Evolutionary conservation across 2,113 vertebrate genomes (phyloP).

Genomic region (Cyanoderma ruficeps): DNA sequence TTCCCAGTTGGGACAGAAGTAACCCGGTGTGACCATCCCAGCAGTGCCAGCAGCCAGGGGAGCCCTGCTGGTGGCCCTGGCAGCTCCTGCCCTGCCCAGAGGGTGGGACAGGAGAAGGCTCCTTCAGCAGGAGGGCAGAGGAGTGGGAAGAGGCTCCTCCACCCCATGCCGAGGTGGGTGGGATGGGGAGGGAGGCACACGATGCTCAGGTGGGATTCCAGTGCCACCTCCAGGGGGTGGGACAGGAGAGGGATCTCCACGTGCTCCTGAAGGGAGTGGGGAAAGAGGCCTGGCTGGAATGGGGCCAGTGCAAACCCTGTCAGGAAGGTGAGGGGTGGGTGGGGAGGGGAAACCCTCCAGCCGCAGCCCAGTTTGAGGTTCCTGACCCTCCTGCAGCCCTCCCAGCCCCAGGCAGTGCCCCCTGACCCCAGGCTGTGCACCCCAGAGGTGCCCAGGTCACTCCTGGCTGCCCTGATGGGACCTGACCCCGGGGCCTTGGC

Average conservation of each 20-base stretch:
- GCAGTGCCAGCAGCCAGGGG: neutral
- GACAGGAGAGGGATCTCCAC: too few species aligned
- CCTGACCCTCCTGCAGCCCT: neutral
- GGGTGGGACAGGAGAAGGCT: neutral
- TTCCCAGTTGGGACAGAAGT: too few species aligned
- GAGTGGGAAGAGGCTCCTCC: neutral
- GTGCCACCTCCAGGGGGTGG: neutral
- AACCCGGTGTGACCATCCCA: neutral
- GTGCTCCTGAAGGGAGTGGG: neutral
- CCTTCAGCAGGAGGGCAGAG: neutral
- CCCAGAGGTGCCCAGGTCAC: neutral
- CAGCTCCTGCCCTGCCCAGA: neutral
- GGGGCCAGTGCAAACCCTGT: neutral
- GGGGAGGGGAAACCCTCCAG: neutral
- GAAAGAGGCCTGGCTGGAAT: accelerated
- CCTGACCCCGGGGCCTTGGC: neutral
- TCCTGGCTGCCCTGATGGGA: neutral
- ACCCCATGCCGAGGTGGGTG: accelerated
- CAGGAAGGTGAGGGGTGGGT: neutral
- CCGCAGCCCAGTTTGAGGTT: neutral
- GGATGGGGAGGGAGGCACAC: neutral
- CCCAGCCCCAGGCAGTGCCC: neutral
- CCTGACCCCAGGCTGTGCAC: neutral
- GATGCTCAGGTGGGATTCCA: neutral
- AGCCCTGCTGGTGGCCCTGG: neutral